Percentiles rank a stretch among this genome's conserved stretches.
Conservation (phyloP, 2,797 vertebrate genomes). For the Brotula barbata region DNA sequence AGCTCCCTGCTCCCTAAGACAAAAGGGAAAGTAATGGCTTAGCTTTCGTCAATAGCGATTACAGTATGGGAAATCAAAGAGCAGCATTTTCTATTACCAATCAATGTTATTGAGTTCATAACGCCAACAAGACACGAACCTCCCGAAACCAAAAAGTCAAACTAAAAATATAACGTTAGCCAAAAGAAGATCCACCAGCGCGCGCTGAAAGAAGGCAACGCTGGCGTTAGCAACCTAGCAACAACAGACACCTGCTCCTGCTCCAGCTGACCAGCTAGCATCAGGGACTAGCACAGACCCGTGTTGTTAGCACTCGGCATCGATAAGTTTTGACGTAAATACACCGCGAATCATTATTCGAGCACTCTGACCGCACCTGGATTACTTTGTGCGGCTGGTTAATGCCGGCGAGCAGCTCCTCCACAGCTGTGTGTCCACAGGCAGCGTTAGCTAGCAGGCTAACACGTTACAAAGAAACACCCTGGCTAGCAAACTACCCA, state of each 20-base stretch:
- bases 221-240: slow-evolving; percentile 75
- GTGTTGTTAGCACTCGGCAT: slow-evolving; percentile 50
- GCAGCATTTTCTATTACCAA: slow-evolving; percentile 30
- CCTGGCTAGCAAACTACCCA: slow-evolving; percentile 72
- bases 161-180: slow-evolving; percentile 33
- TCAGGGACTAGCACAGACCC: slow-evolving; percentile 60
- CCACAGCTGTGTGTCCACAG: slow-evolving; percentile 46
- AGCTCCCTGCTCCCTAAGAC: slow-evolving; percentile 71
- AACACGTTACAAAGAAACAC: slow-evolving; percentile 80
- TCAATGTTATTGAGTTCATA: slow-evolving; percentile 9
- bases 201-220: slow-evolving; percentile 62
- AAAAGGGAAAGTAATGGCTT: slow-evolving; percentile 80
- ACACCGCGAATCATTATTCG: neutral
- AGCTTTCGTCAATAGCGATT: slow-evolving; percentile 72
- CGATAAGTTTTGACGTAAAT: slow-evolving; percentile 35
- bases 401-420: slow-evolving; percentile 32
- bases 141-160: slow-evolving; percentile 25
- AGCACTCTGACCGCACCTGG: neutral
- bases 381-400: neutral
- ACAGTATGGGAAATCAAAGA: slow-evolving; percentile 48
- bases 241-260: slow-evolving; percentile 78
- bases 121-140: neutral
- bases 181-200: slow-evolving; percentile 24
- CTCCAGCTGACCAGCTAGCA: slow-evolving; percentile 79
- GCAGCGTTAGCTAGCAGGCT: slow-evolving; percentile 69